Evolutionary conservation across 2,888 invertebrate genomes (phyloP), one percentile per base, ranked within the genome.

Genomic region (Notocelia uddmanniana): DNA sequence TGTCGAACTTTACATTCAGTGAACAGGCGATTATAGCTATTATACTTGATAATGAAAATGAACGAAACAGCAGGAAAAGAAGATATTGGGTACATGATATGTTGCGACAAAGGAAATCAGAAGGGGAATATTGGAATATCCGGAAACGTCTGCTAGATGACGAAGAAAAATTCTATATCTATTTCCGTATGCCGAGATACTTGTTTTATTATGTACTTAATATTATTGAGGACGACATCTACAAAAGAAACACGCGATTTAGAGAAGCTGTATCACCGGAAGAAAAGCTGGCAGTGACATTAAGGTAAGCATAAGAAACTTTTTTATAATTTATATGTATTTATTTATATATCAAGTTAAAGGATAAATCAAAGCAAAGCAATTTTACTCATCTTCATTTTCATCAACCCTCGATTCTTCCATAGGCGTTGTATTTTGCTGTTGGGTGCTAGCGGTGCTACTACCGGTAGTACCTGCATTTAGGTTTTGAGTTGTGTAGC

Each of bases 161-260:
- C 67, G 71, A 66, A 67, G 66, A 71, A 71, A 71, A 71, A 71
- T 64, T 64, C 58, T n/a, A n/a, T n/a, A n/a, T n/a, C n/a, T n/a
- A n/a, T n/a, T n/a, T n/a, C n/a, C n/a, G n/a, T n/a, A n/a, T n/a
- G n/a, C n/a, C n/a, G n/a, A n/a, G n/a, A n/a, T n/a, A n/a, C n/a
- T n/a, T n/a, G n/a, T n/a, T n/a, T n/a, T n/a, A n/a, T n/a, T n/a
- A n/a, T n/a, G n/a, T n/a, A n/a, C n/a, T n/a, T n/a, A n/a, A n/a
- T n/a, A n/a, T n/a, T n/a, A n/a, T n/a, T n/a, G n/a, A n/a, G n/a
- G n/a, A n/a, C n/a, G n/a, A n/a, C n/a, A n/a, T n/a, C n/a, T n/a
- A n/a, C n/a, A n/a, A n/a, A n/a, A n/a, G n/a, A n/a, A n/a, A n/a
- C n/a, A n/a, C n/a, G n/a, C n/a, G n/a, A n/a, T n/a, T n/a, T n/a